phyloP scores from a whole-genome alignment of 2,113 vertebrate species.

The Gallinago undulata region DNA sequence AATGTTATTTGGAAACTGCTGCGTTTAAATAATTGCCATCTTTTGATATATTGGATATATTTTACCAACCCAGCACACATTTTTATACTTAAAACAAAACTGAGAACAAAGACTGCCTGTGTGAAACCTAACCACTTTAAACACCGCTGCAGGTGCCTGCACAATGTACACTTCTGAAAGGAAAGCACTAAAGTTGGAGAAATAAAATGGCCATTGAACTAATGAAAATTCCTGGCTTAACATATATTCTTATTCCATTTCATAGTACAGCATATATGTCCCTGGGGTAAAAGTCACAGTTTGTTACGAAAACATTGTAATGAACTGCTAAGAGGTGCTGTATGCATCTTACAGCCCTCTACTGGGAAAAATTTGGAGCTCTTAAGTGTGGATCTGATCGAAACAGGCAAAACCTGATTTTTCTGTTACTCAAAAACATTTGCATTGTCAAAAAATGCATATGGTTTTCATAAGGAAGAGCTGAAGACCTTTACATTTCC shows the following conservation, averaged over 20 bases:
- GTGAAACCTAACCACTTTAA: not conserved
- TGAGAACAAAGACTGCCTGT: constrained; percentile 19
- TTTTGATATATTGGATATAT: not conserved
- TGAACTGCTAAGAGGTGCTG: not conserved
- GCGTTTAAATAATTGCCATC: constrained; percentile 15
- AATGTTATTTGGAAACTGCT: not conserved
- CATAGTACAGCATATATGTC: not conserved
- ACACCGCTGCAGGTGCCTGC: constrained; percentile 26
- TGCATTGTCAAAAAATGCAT: not conserved
- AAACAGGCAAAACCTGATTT: not conserved
- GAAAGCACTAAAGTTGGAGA: not conserved
- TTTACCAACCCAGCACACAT: not conserved
- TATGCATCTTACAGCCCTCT: not conserved
- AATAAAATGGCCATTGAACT: not conserved
- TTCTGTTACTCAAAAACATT: not conserved
- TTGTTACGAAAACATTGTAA: not conserved
- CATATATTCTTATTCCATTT: not conserved
- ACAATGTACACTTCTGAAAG: not conserved
- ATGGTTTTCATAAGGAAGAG: not conserved
- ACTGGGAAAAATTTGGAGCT: not conserved
- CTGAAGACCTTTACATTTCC: not conserved
- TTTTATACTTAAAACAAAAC: constrained; percentile 41
- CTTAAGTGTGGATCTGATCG: not conserved
- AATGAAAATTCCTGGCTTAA: not conserved
- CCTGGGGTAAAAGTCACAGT: not conserved